These are phyloP conservation scores for Phalacrocorax pelagicus DNA, from an alignment of 2,113 vertebrate species.

Conservation along the genomic window DNA sequence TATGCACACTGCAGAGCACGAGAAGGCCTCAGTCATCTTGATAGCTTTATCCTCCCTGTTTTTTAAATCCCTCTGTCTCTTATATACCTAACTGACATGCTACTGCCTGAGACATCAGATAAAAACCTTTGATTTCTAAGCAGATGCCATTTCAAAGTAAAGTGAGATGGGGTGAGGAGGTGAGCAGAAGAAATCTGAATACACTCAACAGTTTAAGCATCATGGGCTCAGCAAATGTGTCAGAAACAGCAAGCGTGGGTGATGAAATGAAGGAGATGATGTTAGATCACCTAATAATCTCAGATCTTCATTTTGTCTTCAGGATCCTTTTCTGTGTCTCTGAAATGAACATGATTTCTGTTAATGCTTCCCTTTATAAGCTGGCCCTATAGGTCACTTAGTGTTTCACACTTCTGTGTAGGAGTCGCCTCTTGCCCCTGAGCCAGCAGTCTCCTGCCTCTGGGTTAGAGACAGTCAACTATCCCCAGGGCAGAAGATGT, in stretches of 20 bases:
- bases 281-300: neutral
- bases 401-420: neutral
- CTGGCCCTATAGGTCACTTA: neutral
- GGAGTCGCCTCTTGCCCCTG: neutral
- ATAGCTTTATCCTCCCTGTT: neutral
- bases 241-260: neutral
- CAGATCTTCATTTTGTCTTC: neutral
- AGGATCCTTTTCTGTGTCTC: neutral
- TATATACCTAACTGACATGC: neutral
- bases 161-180: neutral
- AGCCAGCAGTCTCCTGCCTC: neutral
- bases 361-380: neutral
- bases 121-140: slow-evolving; percentile 26
- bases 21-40: neutral
- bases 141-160: neutral
- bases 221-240: neutral
- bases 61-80: neutral
- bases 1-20: accelerated
- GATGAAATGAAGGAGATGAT: neutral
- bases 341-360: neutral
- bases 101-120: neutral
- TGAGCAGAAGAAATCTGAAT: neutral
- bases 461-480: neutral
- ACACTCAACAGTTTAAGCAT: neutral
- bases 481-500: neutral